Evolutionary conservation across 1,140 invertebrate species (phyloP), one percentile per base, ranked within the genome.

Genomic region (Choristoneura fumiferana): DNA sequence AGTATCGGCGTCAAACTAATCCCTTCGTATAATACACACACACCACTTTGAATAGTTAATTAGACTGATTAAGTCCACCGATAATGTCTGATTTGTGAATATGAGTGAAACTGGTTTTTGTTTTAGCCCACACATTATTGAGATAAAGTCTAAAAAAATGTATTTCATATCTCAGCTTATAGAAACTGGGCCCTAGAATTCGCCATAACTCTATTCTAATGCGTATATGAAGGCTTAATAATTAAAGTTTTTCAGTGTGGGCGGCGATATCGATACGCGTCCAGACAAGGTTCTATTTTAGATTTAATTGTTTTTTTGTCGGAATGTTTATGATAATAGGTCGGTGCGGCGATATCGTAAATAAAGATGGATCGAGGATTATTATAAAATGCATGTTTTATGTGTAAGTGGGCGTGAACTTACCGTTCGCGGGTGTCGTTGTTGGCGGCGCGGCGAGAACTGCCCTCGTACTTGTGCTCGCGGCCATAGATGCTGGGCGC

Each of bases 401-500:
- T 52, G 0, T 43, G 35, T 29, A 17, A 34, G 36, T 36, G 58
- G 38, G 33, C 54, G 39, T 49, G 9, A 12, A 58, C 84, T 81
- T 61, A 85, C 79, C 80, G 63, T 74, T 90, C 73, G 73, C 83
- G 81, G 69, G 69, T 65, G 71, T 89, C 79, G 65, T 66, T 63
- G 58, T 69, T 76, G 59, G 76, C 73, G 45, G 77, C 74, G 65
- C 81, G 89, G 62, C 78, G 84, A 57, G 85, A 87, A 80, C 89
- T 92, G 63, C 91, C 91, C 72, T 93, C 92, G 85, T 95, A 95
- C 69, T 95, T 94, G 69, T 94, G 94, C 79, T 95, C 94, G 58
- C 93, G 91, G 33, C 94, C 94, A 76, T 95, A 95, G 68, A 95
- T 94, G 74, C 93, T 95, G 57, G 94, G 94, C 22, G 92, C 93